Evolutionary conservation across 2,888 invertebrate species (phyloP), one percentile per base, ranked within the genome.

Genomic region (Diaprepes abbreviatus): DNA sequence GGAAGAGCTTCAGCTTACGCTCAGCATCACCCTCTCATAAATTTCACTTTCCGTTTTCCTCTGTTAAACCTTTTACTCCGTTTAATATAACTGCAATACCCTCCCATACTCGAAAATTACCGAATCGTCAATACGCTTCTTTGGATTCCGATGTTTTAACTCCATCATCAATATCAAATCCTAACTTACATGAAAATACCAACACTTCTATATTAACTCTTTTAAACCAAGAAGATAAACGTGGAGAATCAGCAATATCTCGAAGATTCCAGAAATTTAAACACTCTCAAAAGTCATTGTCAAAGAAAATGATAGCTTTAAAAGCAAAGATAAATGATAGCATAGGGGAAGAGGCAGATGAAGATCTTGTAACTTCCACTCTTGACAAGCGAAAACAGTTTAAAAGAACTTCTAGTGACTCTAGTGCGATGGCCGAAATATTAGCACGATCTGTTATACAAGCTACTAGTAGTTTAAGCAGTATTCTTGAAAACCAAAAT

Each of bases 361-460:
- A 80, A 73, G 83, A 86, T 73, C 78, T 81, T 0, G 86, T 86
- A 73, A 81, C 86, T 3, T 84, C 84, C 68, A 85, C 83, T 31
- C 85, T 86, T 67, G 81, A 86, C 17, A 86, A 85, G 68, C 86
- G 84, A 73, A 80, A 86, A 1, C 84, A 83, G 5, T 76, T 74
- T 70, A 87, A 86, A 75, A 84, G 86, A 77, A 78, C 84, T 1
- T 71, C 74, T 57, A 88, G 86, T 33, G 86, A 87, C 75, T 79
- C 80, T 9, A 87, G 88, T 59, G 87, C 88, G 0, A 90, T 92
- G 87, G 90, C 90, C 0, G 89, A 91, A 10, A 85, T 91, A 50
- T 82, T 92, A 14, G 91, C 91, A 6, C 85, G 89, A 70, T 90
- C 91, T 1, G 88, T 91, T 1, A 87, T 89, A 74, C 87, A 87